A percentile compares a stretch with the other conserved stretches of the same genome.
Conservation (phyloP, 2,888 invertebrate genomes). For the Lepeophtheirus nordmannii region DNA sequence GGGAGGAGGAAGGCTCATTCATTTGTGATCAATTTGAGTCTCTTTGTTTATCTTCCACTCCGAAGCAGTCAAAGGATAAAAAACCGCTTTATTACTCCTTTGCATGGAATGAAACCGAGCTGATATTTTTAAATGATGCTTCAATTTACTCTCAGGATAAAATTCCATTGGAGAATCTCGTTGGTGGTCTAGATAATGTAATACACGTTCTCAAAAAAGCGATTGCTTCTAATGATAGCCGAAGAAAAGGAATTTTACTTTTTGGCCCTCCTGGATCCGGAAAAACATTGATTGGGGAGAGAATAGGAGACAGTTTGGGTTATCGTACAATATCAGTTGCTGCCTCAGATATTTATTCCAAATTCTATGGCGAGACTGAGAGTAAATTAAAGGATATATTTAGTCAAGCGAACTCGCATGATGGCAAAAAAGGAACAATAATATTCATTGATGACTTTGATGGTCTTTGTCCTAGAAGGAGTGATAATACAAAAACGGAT, state of each 20-base stretch:
- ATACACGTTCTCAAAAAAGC: neutral
- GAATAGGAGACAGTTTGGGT: neutral
- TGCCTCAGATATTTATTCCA: conserved; percentile 13
- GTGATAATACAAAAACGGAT: neutral
- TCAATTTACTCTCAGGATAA: neutral
- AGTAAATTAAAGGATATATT: conserved; percentile 11
- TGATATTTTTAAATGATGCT: neutral
- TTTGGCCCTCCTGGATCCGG: conserved; percentile 10
- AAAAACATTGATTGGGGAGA: neutral
- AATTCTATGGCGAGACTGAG: conserved; percentile 25
- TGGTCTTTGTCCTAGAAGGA: neutral
- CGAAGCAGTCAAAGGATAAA: neutral
- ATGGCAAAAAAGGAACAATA: conserved; percentile 9
- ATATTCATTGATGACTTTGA: conserved; percentile 25
- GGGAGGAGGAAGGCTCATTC: neutral
- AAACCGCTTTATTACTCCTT: neutral
- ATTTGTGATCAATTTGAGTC: neutral
- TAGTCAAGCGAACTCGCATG: neutral
- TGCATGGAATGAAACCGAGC: neutral
- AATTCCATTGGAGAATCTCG: neutral
- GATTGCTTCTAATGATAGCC: neutral
- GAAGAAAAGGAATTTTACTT: conserved; percentile 1
- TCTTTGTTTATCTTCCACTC: neutral
- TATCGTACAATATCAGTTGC: conserved; percentile 11
- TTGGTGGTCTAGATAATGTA: neutral